Conservation (phyloP, 2,888 invertebrate species). For the Mantis religiosa region DNA sequence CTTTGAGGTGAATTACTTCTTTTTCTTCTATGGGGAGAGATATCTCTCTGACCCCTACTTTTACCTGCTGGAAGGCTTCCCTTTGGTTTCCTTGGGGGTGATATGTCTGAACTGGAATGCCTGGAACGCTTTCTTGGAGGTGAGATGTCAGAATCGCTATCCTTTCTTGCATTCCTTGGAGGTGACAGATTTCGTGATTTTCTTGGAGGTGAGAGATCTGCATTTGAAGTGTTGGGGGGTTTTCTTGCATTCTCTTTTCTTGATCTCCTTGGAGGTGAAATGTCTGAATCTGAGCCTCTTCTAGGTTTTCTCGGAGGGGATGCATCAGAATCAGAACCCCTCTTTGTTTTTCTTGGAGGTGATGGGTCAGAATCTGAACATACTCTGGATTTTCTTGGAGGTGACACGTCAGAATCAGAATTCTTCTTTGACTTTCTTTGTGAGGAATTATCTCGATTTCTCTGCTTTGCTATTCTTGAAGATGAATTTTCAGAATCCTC, state of each 20-base stretch:
- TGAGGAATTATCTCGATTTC: slow-evolving; percentile 36
- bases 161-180: background rate
- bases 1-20: background rate
- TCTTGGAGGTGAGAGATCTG: background rate
- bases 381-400: slow-evolving; percentile 4
- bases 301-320: background rate
- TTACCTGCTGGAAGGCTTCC: background rate
- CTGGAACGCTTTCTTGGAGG: background rate
- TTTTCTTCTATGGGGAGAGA: background rate
- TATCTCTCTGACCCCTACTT: background rate
- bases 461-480: slow-evolving; percentile 28
- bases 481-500: slow-evolving; percentile 9
- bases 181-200: background rate
- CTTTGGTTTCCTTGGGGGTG: background rate
- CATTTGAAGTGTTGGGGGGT: background rate
- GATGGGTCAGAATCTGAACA: background rate
- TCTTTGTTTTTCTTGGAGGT: background rate
- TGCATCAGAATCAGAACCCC: background rate
- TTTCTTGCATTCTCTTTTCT: background rate
- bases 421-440: slow-evolving; percentile 26
- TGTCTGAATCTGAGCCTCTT: background rate
- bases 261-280: background rate
- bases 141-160: slow-evolving; percentile 9
- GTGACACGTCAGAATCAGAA: slow-evolving; percentile 18
- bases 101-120: background rate